Percentiles rank a stretch among this genome's conserved stretches.
These are phyloP conservation scores for Cheilosia impressa DNA, from an alignment of 2,888 invertebrate genomes.

Conservation along the genomic window DNA sequence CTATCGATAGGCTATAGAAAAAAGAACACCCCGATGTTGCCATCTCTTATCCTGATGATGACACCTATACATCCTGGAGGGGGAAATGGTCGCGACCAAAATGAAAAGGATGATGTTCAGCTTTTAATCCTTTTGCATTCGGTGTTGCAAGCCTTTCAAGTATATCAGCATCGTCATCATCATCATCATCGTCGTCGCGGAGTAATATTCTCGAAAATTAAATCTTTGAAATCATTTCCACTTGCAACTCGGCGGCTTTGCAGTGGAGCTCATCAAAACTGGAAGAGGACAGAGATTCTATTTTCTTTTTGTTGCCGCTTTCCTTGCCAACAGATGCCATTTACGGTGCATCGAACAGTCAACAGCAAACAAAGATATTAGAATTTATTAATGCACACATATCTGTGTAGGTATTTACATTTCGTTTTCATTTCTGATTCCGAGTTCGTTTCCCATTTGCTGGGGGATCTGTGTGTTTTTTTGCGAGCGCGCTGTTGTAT, in stretches of 20 bases:
- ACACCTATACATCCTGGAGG: conserved; percentile 46
- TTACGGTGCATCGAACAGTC: conserved; percentile 68
- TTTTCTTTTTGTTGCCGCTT: neutral
- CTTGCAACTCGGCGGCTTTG: conserved; percentile 33
- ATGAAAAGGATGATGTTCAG: conserved; percentile 52
- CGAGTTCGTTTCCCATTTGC: conserved; percentile 59
- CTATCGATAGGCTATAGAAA: conserved; percentile 70
- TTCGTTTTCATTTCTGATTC: conserved; percentile 61
- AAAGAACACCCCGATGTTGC: conserved; percentile 33
- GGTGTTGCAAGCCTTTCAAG: conserved; percentile 49
- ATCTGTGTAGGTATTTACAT: conserved; percentile 63
- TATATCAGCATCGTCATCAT: conserved; percentile 21
- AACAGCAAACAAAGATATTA: conserved; percentile 72
- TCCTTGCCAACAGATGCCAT: conserved; percentile 39
- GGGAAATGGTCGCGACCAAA: conserved; percentile 31
- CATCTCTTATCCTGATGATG: conserved; percentile 43
- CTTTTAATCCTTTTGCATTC: conserved; percentile 61
- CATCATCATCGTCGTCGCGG: conserved; percentile 11
- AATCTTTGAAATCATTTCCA: conserved; percentile 55
- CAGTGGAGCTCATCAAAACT: neutral
- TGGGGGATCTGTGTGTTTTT: conserved; percentile 14
- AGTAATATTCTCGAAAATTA: conserved; percentile 67
- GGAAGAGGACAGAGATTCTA: neutral
- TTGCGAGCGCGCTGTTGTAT: conserved; percentile 42
- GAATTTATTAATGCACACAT: conserved; percentile 70